These are phyloP conservation scores for Lutjanus argentimaculatus DNA, from an alignment of 2,797 vertebrate species.

Conservation along the genomic window DNA sequence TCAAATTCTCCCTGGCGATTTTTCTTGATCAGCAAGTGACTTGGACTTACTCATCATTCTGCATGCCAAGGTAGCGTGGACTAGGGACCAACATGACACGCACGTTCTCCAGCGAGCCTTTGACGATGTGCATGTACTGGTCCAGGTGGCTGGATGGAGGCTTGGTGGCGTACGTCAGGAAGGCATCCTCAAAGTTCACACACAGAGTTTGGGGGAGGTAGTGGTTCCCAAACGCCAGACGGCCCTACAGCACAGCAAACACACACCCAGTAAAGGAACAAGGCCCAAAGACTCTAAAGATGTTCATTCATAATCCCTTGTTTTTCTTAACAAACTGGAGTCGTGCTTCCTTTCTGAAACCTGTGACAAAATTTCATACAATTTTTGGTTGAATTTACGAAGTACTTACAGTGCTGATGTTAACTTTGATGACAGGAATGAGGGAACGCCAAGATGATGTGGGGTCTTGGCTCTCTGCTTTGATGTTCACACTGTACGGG, in stretches of 20 bases:
- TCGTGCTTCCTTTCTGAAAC: background rate
- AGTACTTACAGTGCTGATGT: constrained; percentile 96
- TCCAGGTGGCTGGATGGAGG: constrained; percentile 98
- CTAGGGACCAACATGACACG: constrained; percentile 99
- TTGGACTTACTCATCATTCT: constrained; percentile 95
- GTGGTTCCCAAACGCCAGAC: constrained; percentile 97
- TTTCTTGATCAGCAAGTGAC: background rate
- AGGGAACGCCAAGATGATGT: constrained; percentile 97
- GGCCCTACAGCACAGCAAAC: constrained; percentile 86
- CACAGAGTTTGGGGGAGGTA: constrained; percentile 97
- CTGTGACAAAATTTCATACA: background rate
- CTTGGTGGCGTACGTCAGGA: constrained; percentile 97
- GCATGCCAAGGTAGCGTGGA: constrained; percentile 94
- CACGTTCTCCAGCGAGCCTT: constrained; percentile 97
- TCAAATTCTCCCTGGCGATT: background rate
- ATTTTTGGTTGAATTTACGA: background rate
- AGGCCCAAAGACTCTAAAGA: background rate
- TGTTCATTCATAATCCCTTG: background rate
- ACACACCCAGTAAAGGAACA: background rate
- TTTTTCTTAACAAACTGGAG: background rate
- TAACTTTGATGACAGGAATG: constrained; percentile 98
- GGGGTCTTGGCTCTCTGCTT: constrained; percentile 93
- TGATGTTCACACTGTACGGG: constrained; percentile 89
- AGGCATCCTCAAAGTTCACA: constrained; percentile 97
- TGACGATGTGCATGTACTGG: constrained; percentile 98